Evolutionary conservation across 2,113 vertebrate genomes (phyloP), one percentile per base, ranked within the genome.

Genomic region (Hippopotamus amphibius): DNA sequence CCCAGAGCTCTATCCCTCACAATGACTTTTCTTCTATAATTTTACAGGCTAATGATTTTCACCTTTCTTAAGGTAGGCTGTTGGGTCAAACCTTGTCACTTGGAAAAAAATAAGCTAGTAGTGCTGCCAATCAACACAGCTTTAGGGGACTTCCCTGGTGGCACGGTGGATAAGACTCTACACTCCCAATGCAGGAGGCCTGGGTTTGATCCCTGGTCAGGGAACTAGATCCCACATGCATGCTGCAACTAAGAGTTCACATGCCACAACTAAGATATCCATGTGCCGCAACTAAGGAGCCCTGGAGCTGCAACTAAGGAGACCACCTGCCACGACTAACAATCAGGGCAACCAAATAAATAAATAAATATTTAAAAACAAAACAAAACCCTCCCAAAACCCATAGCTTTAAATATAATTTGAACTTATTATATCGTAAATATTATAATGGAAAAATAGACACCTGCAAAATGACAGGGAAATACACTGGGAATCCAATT

Each of bases 31-130:
- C 41, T 88, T 79, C 53, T 76, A 7, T 55, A 65, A 85, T 94
- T 66, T 95, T 69, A 74, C 26, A 94, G 55, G n/a, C 48, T 87
- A 68, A 33, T 72, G n/a, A 63, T 76, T 85, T 94, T 86, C 50
- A 80, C 16, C 7, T 30, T 65, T 48, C 24, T 53, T 85, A 92
- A 80, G n/a, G 87, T 37, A 90, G 65, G 19, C 63, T 74, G 11
- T 69, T 81, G 46, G 55, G 65, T 50, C 79, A 93, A 84, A 33
- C 2, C 8, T 92, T 94, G 76, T 37, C 46, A 86, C 46, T 88
- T 22, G 15, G 37, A 77, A 46, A 80, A 80, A 82, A 79, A 41
- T 41, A 96, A 87, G 91, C 53, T 30, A 96, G 14, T 12, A 81
- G 61, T 61, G 3, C 48, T 72, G 7, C 17, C 17, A 72, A 33